Conservation (phyloP, 1,140 invertebrate genomes). For the Drosophila orosa region DNA sequence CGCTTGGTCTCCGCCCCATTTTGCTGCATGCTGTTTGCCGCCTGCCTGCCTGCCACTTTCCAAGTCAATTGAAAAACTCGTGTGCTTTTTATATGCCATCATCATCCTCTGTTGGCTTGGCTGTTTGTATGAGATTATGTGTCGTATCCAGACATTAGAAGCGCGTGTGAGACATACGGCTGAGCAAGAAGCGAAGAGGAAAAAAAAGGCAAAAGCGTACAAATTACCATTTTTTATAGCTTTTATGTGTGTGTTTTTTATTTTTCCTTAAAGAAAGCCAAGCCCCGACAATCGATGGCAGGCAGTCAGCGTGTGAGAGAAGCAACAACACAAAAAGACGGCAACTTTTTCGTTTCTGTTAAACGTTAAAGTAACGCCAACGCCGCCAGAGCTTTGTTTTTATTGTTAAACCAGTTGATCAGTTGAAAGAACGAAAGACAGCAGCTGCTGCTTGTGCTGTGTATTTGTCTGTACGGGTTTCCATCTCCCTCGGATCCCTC, state of each 20-base stretch:
- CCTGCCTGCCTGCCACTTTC: conserved; percentile 61
- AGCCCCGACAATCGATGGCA: conserved; percentile 66
- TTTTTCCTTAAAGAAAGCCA: conserved; percentile 70
- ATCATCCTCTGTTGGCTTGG: conserved; percentile 46
- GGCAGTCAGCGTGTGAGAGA: conserved; percentile 54
- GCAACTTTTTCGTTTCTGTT: conserved; percentile 57
- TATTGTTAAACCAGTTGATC: conserved; percentile 77
- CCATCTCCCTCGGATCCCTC: conserved; percentile 3
- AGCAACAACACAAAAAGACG: conserved; percentile 59
- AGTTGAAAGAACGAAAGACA: conserved; percentile 56
- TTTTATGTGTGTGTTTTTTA: conserved; percentile 33
- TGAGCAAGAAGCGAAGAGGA: conserved; percentile 58
- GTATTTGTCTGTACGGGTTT: conserved; percentile 10
- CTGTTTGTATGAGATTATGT: conserved; percentile 30
- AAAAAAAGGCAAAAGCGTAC: conserved; percentile 72
- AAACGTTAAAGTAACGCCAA: conserved; percentile 76
- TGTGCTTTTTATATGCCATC: conserved; percentile 72
- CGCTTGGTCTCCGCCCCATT: conserved; percentile 51
- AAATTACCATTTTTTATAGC: conserved; percentile 80
- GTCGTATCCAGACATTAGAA: conserved; percentile 71
- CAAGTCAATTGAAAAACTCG: conserved; percentile 72
- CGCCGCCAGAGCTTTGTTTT: conserved; percentile 69
- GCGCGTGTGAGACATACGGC: conserved; percentile 72
- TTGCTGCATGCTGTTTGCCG: conserved; percentile 43
- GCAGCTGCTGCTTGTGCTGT: conserved; percentile 43